These are phyloP conservation scores for Girardia tigrina DNA, from an alignment of 2,888 invertebrate species.

Conservation along the genomic window DNA sequence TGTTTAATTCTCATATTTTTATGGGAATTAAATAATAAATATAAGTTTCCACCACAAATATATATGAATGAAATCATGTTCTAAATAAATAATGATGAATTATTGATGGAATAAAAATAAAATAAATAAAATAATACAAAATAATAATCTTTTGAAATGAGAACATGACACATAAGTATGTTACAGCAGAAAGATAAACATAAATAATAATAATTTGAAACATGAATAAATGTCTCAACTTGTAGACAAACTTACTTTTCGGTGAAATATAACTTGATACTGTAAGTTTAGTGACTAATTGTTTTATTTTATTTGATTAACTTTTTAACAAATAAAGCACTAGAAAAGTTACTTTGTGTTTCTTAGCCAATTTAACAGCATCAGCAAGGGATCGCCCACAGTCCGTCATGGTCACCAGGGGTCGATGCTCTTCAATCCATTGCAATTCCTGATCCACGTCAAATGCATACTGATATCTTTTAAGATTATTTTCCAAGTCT, in stretches of 20 bases:
- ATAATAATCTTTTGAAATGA: too few species aligned
- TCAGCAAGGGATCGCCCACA: slow-evolving; percentile 75
- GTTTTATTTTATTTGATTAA: background rate
- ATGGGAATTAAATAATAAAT: too few species aligned
- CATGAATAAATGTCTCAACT: too few species aligned
- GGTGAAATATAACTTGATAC: background rate
- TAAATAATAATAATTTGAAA: too few species aligned
- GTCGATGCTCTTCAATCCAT: slow-evolving; percentile 80
- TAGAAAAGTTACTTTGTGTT: slow-evolving; percentile 38
- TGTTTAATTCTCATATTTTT: too few species aligned
- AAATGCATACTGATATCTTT: slow-evolving; percentile 80
- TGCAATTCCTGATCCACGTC: slow-evolving; percentile 79
- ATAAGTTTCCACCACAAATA: too few species aligned
- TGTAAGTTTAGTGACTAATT: slow-evolving; percentile 14
- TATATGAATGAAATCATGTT: too few species aligned
- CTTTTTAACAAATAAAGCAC: background rate
- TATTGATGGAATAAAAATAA: too few species aligned
- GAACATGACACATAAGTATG: too few species aligned
- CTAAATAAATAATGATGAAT: too few species aligned
- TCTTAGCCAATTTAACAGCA: slow-evolving; percentile 63
- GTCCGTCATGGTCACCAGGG: slow-evolving; percentile 64
- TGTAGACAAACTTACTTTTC: background rate
- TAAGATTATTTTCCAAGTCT: slow-evolving; percentile 71
- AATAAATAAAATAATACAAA: too few species aligned
- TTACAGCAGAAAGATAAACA: too few species aligned